Evolutionary conservation across 2,888 invertebrate genomes (phyloP), one percentile per base, ranked within the genome.

Genomic region (Ferrisia virgata): DNA sequence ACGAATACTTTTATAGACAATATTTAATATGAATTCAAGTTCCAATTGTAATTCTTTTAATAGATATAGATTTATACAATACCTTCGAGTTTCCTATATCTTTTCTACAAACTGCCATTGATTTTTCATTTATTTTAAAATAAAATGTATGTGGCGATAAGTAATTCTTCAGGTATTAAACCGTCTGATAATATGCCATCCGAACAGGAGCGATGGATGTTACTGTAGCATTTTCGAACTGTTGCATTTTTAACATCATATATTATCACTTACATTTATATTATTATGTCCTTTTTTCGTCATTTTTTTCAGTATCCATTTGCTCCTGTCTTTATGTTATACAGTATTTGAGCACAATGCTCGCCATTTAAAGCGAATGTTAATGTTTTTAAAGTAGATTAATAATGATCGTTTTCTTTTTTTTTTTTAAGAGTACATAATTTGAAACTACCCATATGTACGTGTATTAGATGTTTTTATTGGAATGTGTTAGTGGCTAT

Each of bases 101-200:
- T 76, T 76, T 76, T 76, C 28, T 76, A n/a, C n/a, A 13, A 76
- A 76, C 72, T 76, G 72, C 72, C 72, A 76, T 76, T 33, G 28
- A 31, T 76, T 36, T 76, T 76, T 76, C 72, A 76, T 64, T 5
- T 25, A 36, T 76, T 76, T 36, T 33, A n/a, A n/a, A n/a, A n/a
- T n/a, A n/a, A n/a, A n/a, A n/a, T 33, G 1, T 76, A 33, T 1
- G n/a, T n/a, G 15, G 28, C 15, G 64, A 28, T 64, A 28, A 76
- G 72, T 76, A n/a, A 76, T 33, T 69, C 1, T 76, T 76, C 72
- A 11, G 36, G 18, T 36, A 36, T 1, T 76, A 76, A n/a, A 36
- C 36, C 36, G 72, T 76, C 72, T 76, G 22, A 36, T n/a, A 76
- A 36, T 33, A 76, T 76, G 72, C 72, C 72, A 76, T 76, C 72